phyloP scores from a whole-genome alignment of 2,113 vertebrate species.

The Himantopus leucocephalus region DNA sequence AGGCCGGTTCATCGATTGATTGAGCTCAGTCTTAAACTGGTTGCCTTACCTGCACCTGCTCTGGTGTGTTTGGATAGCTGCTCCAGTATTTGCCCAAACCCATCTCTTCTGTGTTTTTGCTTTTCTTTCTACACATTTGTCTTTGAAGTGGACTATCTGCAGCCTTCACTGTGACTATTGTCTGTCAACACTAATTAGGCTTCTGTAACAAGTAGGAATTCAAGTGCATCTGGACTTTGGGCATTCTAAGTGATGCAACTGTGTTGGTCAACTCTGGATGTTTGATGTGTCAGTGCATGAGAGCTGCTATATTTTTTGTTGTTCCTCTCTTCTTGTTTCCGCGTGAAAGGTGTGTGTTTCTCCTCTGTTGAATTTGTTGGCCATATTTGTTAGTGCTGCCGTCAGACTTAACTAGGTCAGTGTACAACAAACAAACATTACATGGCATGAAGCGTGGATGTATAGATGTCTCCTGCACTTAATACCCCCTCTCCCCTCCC shows the following conservation, averaged over 20 bases:
- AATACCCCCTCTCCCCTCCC: neutral
- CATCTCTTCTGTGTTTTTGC: neutral
- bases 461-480: neutral
- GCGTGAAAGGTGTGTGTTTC: neutral
- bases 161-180: neutral
- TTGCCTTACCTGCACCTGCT: neutral
- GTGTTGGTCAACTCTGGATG: neutral
- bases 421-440: neutral
- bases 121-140: neutral
- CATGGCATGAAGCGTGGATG: neutral
- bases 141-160: slow-evolving; percentile 34
- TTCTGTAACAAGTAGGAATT: neutral
- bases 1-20: neutral
- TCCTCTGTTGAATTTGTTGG: neutral
- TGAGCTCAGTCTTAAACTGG: neutral
- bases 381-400: neutral
- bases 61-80: slow-evolving; percentile 6
- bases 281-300: slow-evolving; percentile 6
- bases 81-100: slow-evolving; percentile 5
- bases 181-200: slow-evolving; percentile 17
- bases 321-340: neutral
- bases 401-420: neutral
- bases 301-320: neutral
- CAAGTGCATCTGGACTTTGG: neutral
- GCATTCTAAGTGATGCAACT: neutral